These are phyloP conservation scores for Xanthorhoe designata DNA, from an alignment of 2,888 invertebrate genomes.

Conservation along the genomic window DNA sequence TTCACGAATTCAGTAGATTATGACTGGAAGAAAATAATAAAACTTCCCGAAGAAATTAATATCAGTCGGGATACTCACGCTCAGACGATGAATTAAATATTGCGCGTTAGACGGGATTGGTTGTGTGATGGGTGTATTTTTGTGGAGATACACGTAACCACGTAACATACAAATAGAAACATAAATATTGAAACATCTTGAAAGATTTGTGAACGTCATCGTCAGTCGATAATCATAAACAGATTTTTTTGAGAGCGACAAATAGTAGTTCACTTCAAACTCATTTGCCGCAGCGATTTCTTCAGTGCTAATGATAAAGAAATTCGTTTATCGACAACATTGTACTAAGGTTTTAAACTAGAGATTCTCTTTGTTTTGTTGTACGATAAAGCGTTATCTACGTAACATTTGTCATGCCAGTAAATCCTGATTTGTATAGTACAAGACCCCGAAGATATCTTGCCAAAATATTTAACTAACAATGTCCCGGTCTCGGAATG, in stretches of 20 bases:
- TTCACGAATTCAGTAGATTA: constrained; percentile 16
- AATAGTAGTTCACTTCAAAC: no score
- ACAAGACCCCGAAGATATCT: background rate
- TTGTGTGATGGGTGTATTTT: background rate
- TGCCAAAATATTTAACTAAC: constrained; percentile 5
- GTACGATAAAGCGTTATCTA: background rate
- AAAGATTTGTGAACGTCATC: background rate
- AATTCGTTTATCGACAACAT: background rate
- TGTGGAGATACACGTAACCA: background rate
- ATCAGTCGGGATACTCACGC: background rate
- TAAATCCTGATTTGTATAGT: background rate
- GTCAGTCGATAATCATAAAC: background rate
- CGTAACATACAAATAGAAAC: background rate
- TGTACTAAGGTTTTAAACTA: background rate
- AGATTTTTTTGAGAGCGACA: background rate
- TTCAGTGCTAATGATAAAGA: background rate
- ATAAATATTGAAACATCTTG: background rate
- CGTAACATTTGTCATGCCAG: background rate
- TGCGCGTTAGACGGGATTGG: background rate
- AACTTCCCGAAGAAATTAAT: background rate
- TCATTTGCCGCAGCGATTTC: no score
- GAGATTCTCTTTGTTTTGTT: background rate
- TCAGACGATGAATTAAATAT: background rate
- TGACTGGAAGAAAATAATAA: constrained; percentile 16
- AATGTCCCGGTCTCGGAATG: constrained; percentile 5